Base-by-base conservation (phyloP, 2,113 vertebrate species). In the Oreochromis niloticus region DNA sequence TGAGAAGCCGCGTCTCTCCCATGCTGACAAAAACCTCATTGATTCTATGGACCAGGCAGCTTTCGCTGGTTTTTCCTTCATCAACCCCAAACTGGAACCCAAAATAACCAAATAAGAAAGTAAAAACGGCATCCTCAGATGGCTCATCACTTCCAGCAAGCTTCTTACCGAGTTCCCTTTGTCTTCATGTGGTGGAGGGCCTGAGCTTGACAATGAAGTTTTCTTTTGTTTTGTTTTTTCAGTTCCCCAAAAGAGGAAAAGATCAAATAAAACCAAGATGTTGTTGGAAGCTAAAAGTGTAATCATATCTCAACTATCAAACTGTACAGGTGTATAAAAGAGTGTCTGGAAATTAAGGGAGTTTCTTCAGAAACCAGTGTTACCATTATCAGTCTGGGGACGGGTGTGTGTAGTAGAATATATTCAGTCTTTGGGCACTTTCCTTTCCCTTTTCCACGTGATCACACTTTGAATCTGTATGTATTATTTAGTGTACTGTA, bases 31-130 rank as follows among this genome's bases (percentile, higher is more conserved):
- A 95, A 98, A 97, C 95, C 96, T 99, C 78, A 97, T 99, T 0
- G 98, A 99, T 89, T 98, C 98, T 87, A 99, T 99, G 98, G 98
- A 99, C 95, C 98, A 98, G 91, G 50, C 95, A 1, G 97, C 97
- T 0, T 99, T 99, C 9, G 83, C 57, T 4, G 98, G 98, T 81
- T 99, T 99, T 95, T 99, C 98, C 78, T 99, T 99, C 11, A 90
- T 98, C 93, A 99, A 99, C 85, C 97, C 98, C 12, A 98, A 95
- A 93, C 97, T 99, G 89, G 97, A 99, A 52, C 87, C 86, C 14
- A 82, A 98, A 78, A 85, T 99, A 78, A 96, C 93, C 36, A 97
- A 97, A 50, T 98, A 93, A 97, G 84, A 79, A 22, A 24, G 19
- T 10, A 24, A 66, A 68, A 79, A 59, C 9, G 17, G n/a, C 52